A percentile compares a stretch with the other conserved stretches of the same genome.
Evolutionary conservation across 2,888 invertebrate species (phyloP).

Genomic region (Vanessa cardui): DNA sequence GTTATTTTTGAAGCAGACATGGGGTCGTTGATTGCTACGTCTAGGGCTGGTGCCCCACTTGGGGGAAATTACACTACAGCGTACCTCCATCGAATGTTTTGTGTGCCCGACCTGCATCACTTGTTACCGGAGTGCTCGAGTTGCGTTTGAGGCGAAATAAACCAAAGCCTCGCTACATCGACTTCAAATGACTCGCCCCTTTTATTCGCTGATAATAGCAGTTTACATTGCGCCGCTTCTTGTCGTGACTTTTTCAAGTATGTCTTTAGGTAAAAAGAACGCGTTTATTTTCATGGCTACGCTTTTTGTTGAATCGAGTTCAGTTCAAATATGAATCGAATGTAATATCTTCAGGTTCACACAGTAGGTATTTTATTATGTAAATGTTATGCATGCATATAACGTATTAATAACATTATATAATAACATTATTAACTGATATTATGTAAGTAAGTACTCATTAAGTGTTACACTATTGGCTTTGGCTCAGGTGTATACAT

Average conservation of each 20-base stretch:
- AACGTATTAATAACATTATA: too few species aligned
- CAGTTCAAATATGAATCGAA: not conserved
- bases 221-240: constrained; percentile 22
- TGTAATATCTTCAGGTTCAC: not conserved
- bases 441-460: too few species aligned
- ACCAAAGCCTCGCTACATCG: constrained; percentile 37
- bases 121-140: constrained; percentile 38
- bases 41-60: constrained; percentile 59
- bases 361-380: too few species aligned
- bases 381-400: too few species aligned
- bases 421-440: too few species aligned
- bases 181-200: constrained; percentile 50
- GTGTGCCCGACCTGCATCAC: constrained; percentile 46
- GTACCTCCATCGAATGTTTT: constrained; percentile 50
- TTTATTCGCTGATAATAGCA: constrained; percentile 36
- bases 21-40: constrained; percentile 45
- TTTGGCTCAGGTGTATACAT: too few species aligned
- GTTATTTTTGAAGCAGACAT: constrained; percentile 45
- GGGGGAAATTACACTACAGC: constrained; percentile 70
- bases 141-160: constrained; percentile 42
- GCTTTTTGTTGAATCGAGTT: not conserved
- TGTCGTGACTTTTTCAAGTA: constrained; percentile 10
- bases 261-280: constrained; percentile 7
- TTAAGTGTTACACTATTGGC: too few species aligned
- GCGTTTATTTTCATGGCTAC: constrained; percentile 1